Base-by-base conservation (phyloP, 2,888 invertebrate genomes). In the Balanococcus diminutus region DNA sequence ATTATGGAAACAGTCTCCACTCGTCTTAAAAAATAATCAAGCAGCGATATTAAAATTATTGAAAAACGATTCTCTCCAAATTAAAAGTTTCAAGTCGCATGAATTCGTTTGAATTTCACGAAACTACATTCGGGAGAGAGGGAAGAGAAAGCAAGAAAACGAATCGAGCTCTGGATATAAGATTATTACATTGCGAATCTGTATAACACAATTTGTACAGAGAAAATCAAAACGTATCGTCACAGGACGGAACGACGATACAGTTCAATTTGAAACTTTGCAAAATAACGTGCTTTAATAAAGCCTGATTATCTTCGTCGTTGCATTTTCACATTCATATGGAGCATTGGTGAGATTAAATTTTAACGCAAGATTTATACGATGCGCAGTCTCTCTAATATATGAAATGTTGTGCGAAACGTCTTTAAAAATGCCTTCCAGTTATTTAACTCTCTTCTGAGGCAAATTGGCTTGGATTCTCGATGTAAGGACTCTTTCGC, bases 291-390 rank as follows among this genome's bases (percentile, higher is more conserved):
- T 67, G 28, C 61, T 67, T 67, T 28, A 67, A 67, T 67, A 67
- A 67, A 67, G 61, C 61, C 61, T 67, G 61, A 67, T 67, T 67
- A 67, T 67, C 61, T 67, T 28, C 61, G 61, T 67, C 61, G 61
- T 67, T 67, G 28, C 61, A 67, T 67, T 67, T 67, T 67, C 61
- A 67, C 25, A 67, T 67, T 67, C 61, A 67, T 67, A 67, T 67
- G n/a, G n/a, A 67, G 61, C 22, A 67, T 14, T 14, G 61, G 61
- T 28, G 28, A 67, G 61, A 67, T 67, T 67, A 67, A 67, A 28
- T 67, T 67, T 67, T 67, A 25, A 67, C 61, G 61, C 61, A 67
- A 67, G 61, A 67, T 67, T 67, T 67, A 67, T 67, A 67, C 25
- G 61, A 67, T 67, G 61, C 61, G 61, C 61, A 67, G 61, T 67